These are phyloP conservation scores for Habroteleia sp. DNA, from an alignment of 2,888 invertebrate species.

Conservation along the genomic window DNA sequence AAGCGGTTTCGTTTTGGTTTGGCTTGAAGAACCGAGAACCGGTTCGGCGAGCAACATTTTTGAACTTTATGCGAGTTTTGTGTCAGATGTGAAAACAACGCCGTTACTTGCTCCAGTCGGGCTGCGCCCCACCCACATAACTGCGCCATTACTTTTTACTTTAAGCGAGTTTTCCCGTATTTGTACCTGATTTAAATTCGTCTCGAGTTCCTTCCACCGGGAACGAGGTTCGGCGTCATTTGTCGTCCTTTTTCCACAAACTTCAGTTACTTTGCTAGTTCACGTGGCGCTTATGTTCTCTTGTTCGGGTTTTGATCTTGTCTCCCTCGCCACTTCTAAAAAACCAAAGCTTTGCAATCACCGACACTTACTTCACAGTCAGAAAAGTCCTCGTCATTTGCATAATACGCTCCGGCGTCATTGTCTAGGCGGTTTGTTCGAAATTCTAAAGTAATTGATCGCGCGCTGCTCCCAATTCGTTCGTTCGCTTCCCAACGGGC, in stretches of 20 bases:
- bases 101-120: too few species aligned
- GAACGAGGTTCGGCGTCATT: conserved; percentile 46
- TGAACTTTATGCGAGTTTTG: too few species aligned
- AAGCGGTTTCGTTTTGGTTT: too few species aligned
- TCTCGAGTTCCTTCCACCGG: conserved; percentile 67
- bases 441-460: conserved; percentile 60
- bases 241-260: conserved; percentile 31
- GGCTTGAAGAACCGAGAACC: too few species aligned
- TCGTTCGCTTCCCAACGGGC: conserved; percentile 27
- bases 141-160: too few species aligned
- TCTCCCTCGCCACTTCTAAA: conserved; percentile 13
- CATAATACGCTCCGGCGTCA: conserved; percentile 60
- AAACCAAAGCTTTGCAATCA: conserved; percentile 47
- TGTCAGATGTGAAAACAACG: too few species aligned
- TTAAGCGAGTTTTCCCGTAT: conserved; percentile 66
- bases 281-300: neutral
- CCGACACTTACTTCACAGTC: conserved; percentile 46
- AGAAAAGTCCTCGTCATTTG: conserved; percentile 58
- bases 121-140: too few species aligned
- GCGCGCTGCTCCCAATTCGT: conserved; percentile 51
- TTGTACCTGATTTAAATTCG: conserved; percentile 75
- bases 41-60: too few species aligned
- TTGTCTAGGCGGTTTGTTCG: conserved; percentile 57
- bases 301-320: neutral
- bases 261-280: conserved; percentile 1